Evolutionary conservation across 37 sponge, comb jelly and placozoan genomes (phyloP), one percentile per base, ranked within the genome.

Genomic region (Halichondria panicea): DNA sequence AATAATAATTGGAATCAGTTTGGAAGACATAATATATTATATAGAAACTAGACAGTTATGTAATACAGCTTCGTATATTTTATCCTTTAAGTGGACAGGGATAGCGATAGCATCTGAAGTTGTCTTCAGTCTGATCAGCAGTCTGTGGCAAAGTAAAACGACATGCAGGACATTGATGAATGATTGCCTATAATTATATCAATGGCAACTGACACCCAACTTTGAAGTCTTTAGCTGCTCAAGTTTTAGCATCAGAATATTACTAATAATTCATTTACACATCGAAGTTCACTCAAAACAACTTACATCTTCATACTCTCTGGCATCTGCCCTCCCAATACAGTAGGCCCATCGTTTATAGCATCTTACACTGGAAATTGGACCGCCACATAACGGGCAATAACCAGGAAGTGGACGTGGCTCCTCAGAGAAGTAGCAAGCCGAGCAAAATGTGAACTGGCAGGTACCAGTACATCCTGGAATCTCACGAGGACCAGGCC

Each of bases 401-500:
- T 3, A 22, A 22, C 68, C 68, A 66, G 68, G 68, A 66, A 66
- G 68, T 42, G 43, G 68, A 43, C 7, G 68, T 28, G 68, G 68
- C 68, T 42, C 15, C 68, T 66, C n/a, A 43, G 68, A 66, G 43
- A 42, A 66, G 43, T 66, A 66, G 28, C 68, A 66, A 21, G 68
- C 68, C 21, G 43, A 27, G 28, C 68, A 66, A 37, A 19, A 66
- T 21, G 68, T 66, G 43, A 66, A 42, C 28, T 66, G 68, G 25
- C 68, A 66, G 43, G 41, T 22, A 4, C 68, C 68, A 38, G 68
- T 66, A 12, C 68, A 66, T 12, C 68, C 68, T 27, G 68, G 68
- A n/a, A 66, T 66, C n/a, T 66, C 68, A 40, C 68, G 68, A 41
- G 68, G 68, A 27, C 68, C 68, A 42, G 68, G 68, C 24, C 68